Conservation (phyloP, 2,797 vertebrate species). For the Salarias fasciatus region DNA sequence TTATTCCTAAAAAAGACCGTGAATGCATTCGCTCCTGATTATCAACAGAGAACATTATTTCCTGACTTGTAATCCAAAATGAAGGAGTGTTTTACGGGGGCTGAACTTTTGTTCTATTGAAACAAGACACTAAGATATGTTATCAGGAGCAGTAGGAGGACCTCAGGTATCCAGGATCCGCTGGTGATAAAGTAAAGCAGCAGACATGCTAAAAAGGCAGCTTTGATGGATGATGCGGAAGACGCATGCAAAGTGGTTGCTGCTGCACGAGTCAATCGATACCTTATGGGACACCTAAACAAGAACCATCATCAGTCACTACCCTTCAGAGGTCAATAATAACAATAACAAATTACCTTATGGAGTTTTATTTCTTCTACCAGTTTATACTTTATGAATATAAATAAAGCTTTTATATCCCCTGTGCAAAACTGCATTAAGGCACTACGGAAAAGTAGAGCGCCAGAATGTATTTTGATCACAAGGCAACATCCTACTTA, state of each 20-base stretch:
- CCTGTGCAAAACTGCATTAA: conserved; percentile 45
- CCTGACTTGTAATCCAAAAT: background rate
- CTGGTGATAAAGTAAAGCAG: conserved; percentile 3
- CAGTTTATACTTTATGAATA: conserved; percentile 50
- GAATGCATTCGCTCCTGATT: background rate
- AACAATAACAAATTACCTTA: conserved; percentile 42
- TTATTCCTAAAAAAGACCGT: too few species aligned
- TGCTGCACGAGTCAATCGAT: conserved; percentile 45
- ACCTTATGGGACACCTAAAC: conserved; percentile 46
- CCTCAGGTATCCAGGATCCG: background rate
- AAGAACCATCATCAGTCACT: conserved; percentile 37
- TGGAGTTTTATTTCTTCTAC: conserved; percentile 10
- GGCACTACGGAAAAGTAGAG: conserved; percentile 12
- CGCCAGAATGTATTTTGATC: conserved; percentile 19
- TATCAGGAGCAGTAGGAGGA: conserved; percentile 2
- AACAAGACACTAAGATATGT: background rate
- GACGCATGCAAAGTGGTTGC: conserved; percentile 40
- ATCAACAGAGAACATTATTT: background rate
- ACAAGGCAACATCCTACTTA: conserved; percentile 18
- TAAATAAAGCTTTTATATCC: conserved; percentile 30
- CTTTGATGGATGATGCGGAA: conserved; percentile 49
- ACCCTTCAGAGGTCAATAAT: conserved; percentile 38
- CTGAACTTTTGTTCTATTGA: background rate
- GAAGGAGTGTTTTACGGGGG: background rate
- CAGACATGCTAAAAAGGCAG: conserved; percentile 23